Evolutionary conservation across 2,113 vertebrate species (phyloP), one percentile per base, ranked within the genome.

Genomic region (Toxostoma redivivum): DNA sequence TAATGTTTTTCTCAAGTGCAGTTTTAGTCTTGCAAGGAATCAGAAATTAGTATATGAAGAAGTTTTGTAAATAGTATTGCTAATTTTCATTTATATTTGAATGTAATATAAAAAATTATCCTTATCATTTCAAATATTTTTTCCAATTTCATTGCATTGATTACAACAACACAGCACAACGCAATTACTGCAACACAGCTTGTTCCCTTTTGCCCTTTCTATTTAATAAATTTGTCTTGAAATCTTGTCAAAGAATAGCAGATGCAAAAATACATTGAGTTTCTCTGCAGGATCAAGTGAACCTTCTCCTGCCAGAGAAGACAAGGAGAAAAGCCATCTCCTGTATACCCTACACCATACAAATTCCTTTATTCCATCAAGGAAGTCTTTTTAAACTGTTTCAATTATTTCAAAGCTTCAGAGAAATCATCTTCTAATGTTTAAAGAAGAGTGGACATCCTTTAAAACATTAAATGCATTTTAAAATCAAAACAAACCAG

Each of bases 341-440:
- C 40, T 54, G 10, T 66, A 54, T 9, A 77, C 9, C 25, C 70
- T 88, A 65, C 82, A 91, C 58, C 70, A 54, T 3, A 69, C 19
- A 73, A 70, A 88, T 77, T 65, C 50, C 30, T 80, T 82, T 60
- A 83, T 70, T 88, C 42, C 64, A 86, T 60, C 64, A 81, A 72
- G 57, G 69, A 95, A 96, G 24, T 33, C 51, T 45, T 61, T 38
- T 95, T 58, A 37, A 81, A 91, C 17, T 80, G 33, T 80, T 95
- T 85, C 81, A 82, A 90, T 85, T 92, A 77, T 60, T 86, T 94
- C 79, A 93, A 80, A 88, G 57, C 38, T 83, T 77, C 74, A 62
- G 42, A 86, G 54, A 88, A 94, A 92, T 83, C 2, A 3, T 33
- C 12, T 80, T 80, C 71, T 48, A 62, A 83, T 22, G 21, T 86